Base-by-base conservation (phyloP, 1,140 invertebrate genomes). In the Drosophila tristis region DNA sequence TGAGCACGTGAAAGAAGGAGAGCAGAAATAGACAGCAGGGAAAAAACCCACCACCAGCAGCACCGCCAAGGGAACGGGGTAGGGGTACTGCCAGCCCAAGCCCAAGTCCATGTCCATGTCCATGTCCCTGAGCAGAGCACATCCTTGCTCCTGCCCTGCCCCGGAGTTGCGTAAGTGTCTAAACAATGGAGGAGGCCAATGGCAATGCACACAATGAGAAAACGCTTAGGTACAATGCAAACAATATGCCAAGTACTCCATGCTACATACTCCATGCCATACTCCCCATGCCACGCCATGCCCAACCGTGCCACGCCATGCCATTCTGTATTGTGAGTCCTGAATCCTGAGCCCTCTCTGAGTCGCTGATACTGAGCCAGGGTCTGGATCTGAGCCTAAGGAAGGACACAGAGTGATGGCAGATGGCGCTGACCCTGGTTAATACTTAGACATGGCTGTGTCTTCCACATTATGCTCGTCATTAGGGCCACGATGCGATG, bases 101-200 rank as follows among this genome's bases (percentile, higher is more conserved):
- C 2, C 20, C 20, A 20, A 2, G 20, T 20, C 20, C 20, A 20
- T 16, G 16, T 16, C 16, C 16, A 16, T 16, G 49, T 53, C 43
- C 26, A 11, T 35, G 31, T 35, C 31, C 31, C 31, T 11, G 9
- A 11, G 9, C 31, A 35, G 9, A 35, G 31, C 9, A 35, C 4
- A 35, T 35, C 31, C 31, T 35, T 11, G 2, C 31, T 35, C 31
- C 29, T 31, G 29, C 20, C 76, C 74, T 72, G 26, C 59, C 43
- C 71, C 76, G 72, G 62, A 61, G 80, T 85, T 79, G 80, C 80
- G 66, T 85, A 84, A 84, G 80, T 85, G 76, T 82, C 80, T 76
- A 68, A 76, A 84, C 80, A 84, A 84, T 80, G 72, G 63, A 80
- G 60, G 59, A 74, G 80, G 72, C 76, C 55, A 80, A 63, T 65